phyloP scores from a whole-genome alignment of 30 jellyfish, hydroid and myxozoan species.

The Turritopsis dohrnii region DNA sequence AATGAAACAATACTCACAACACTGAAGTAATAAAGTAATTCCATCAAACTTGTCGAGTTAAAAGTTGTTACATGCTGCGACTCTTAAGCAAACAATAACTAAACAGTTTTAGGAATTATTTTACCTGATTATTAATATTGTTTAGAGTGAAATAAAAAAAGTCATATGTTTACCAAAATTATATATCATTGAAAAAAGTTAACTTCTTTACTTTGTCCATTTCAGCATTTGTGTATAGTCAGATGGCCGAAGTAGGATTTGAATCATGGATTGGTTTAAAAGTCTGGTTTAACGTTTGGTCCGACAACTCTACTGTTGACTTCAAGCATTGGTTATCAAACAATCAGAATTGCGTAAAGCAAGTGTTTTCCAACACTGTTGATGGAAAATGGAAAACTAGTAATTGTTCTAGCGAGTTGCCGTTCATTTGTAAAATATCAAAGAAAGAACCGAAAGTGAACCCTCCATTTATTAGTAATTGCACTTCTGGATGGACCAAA shows the following conservation, averaged over 20 bases:
- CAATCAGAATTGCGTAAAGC: neutral
- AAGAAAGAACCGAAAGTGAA: conserved; percentile 5
- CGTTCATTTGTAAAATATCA: conserved; percentile 79
- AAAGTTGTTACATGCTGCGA: no score
- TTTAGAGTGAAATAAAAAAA: no score
- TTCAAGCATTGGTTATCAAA: conserved; percentile 57
- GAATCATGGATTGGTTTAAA: conserved; percentile 87
- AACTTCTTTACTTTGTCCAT: neutral
- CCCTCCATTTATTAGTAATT: conserved; percentile 47
- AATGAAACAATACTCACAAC: no score
- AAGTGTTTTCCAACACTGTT: neutral
- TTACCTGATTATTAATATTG: no score
- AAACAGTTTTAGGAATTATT: no score
- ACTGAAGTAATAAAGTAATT: no score
- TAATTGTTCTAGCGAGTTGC: conserved; percentile 57
- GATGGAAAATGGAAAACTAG: conserved; percentile 66
- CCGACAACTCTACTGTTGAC: conserved; percentile 64
- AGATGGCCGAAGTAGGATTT: neutral
- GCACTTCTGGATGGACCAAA: conserved; percentile 79
- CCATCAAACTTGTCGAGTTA: no score
- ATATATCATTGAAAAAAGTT: no score
- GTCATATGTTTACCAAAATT: no score
- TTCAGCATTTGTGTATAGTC: conserved; percentile 59
- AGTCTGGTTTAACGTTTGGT: conserved; percentile 53
- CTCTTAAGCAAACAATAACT: no score